Evolutionary conservation across 2,888 invertebrate genomes (phyloP).

Genomic region (Timema podura): DNA sequence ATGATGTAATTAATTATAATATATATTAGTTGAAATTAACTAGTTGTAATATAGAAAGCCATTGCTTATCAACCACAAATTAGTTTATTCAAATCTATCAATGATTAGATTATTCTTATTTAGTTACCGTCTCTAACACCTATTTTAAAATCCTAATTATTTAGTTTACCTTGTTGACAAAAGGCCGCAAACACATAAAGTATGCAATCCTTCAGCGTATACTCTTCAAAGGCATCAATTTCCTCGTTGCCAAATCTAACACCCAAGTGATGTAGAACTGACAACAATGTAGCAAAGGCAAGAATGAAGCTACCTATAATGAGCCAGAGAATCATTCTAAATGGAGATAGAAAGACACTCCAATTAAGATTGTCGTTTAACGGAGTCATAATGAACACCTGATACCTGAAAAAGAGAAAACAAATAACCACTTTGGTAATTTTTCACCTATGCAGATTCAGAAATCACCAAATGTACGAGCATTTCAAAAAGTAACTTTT

Average conservation of each 20-base stretch:
- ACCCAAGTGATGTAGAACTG: conserved; percentile 18
- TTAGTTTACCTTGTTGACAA: conserved; percentile 37
- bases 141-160: too few relatives aligned
- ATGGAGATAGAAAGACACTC: conserved; percentile 19
- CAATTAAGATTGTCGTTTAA: conserved; percentile 11
- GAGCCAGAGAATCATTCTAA: conserved; percentile 13
- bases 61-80: too few relatives aligned
- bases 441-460: too few relatives aligned
- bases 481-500: too few relatives aligned
- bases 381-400: conserved; percentile 19
- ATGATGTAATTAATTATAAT: too few relatives aligned
- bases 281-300: neutral
- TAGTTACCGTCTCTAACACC: too few relatives aligned
- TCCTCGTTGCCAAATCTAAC: conserved; percentile 19
- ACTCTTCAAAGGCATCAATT: conserved; percentile 15
- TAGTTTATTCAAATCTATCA: too few relatives aligned
- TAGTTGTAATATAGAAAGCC: too few relatives aligned
- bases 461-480: too few relatives aligned
- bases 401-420: conserved; percentile 7
- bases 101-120: too few relatives aligned
- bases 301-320: neutral
- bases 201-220: conserved; percentile 20
- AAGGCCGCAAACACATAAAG: conserved; percentile 33
- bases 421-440: too few relatives aligned
- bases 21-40: too few relatives aligned